Evolutionary conservation across 2,888 invertebrate species (phyloP).

Genomic region (Chloroclystis v-ata): DNA sequence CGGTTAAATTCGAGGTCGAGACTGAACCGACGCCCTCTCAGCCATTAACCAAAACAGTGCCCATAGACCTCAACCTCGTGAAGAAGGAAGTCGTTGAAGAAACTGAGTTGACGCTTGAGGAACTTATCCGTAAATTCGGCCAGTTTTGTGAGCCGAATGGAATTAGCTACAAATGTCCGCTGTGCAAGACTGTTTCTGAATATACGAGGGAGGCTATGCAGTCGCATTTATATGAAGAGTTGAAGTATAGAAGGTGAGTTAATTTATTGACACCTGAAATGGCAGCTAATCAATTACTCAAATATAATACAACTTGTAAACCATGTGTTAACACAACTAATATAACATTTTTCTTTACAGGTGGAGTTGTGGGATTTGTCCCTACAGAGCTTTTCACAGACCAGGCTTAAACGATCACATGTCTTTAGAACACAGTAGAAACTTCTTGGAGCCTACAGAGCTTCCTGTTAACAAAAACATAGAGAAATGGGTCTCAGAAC

Average conservation of each 20-base stretch:
- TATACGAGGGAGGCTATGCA: slow-evolving; percentile 79
- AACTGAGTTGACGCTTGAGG: slow-evolving; percentile 40
- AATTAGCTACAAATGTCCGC: slow-evolving; percentile 78
- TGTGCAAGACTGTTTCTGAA: slow-evolving; percentile 79
- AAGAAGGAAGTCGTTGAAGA: slow-evolving; percentile 49
- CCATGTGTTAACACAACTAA: too few relatives aligned
- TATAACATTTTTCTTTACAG: slow-evolving; percentile 49
- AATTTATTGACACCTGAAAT: not conserved
- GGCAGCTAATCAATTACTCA: too few relatives aligned
- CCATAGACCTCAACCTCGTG: slow-evolving; percentile 54
- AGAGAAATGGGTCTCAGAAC: slow-evolving; percentile 73
- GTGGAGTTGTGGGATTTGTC: slow-evolving; percentile 79
- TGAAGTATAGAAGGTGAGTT: slow-evolving; percentile 81
- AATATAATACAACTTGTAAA: too few relatives aligned
- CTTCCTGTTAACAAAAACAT: slow-evolving; percentile 61
- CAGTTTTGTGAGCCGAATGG: slow-evolving; percentile 72
- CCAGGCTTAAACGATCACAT: slow-evolving; percentile 76
- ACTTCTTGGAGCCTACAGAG: slow-evolving; percentile 49
- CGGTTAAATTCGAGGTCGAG: slow-evolving; percentile 45
- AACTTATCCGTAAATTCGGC: slow-evolving; percentile 51
- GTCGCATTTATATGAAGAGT: slow-evolving; percentile 82
- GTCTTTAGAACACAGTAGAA: slow-evolving; percentile 59
- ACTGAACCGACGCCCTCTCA: slow-evolving; percentile 18
- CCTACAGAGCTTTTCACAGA: slow-evolving; percentile 77
- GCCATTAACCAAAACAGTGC: slow-evolving; percentile 5